Evolutionary conservation across 2,113 vertebrate species (phyloP).

Genomic region (Syngnathus typhle): DNA sequence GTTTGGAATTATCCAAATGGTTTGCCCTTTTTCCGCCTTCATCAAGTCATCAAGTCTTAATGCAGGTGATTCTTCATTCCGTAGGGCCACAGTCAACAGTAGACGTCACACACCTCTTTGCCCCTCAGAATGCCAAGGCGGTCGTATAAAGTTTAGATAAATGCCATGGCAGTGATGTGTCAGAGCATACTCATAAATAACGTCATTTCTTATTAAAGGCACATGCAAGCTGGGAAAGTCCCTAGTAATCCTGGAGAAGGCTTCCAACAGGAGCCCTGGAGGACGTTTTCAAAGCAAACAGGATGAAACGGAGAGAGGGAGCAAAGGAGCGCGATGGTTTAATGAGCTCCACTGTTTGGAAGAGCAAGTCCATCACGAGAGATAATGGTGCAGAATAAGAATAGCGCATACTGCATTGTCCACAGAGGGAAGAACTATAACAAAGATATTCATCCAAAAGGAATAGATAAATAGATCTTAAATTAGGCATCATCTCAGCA

Average conservation of each 20-base stretch:
- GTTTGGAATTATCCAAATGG: conserved; percentile 6
- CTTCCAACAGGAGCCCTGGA: conserved; percentile 30
- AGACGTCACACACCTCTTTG: conserved; percentile 6
- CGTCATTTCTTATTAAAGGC: conserved; percentile 21
- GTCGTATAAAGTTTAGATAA: conserved; percentile 21
- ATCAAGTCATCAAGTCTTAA: conserved; percentile 9
- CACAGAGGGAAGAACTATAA: conserved; percentile 10
- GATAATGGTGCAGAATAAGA: conserved; percentile 42
- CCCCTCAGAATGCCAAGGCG: conserved; percentile 7
- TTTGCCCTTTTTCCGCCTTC: conserved; percentile 5
- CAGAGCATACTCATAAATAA: conserved; percentile 8
- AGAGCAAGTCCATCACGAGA: conserved; percentile 34
- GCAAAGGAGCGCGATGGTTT: conserved; percentile 15
- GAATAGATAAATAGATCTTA: conserved; percentile 19
- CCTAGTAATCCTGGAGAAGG: conserved; percentile 27
- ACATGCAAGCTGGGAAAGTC: conserved; percentile 5
- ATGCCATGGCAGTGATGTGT: conserved; percentile 15
- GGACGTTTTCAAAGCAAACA: conserved; percentile 56
- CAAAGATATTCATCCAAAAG: conserved; percentile 30
- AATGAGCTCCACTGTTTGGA: conserved; percentile 50
- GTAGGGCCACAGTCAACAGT: conserved; percentile 1
- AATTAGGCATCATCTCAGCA: conserved; percentile 12
- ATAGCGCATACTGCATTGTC: conserved; percentile 14
- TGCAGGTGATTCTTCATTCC: conserved; percentile 5
- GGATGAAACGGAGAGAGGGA: conserved; percentile 28